These are phyloP conservation scores for Erythrocercus mccallii DNA, from an alignment of 2,113 vertebrate species.

Conservation along the genomic window DNA sequence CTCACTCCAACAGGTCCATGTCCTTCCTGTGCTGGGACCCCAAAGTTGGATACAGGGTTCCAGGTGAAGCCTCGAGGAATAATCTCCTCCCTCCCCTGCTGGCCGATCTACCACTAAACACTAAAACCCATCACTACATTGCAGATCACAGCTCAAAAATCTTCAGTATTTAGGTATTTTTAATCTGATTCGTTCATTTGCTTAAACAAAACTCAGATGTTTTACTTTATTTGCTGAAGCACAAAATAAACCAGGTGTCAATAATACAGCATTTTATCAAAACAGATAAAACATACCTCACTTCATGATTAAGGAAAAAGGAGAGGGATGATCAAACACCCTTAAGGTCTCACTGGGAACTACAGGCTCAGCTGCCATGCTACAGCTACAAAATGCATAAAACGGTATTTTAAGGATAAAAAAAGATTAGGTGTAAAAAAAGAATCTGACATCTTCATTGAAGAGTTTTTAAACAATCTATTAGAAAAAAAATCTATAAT, in stretches of 20 bases:
- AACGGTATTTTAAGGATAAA: not conserved
- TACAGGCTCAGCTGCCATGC: not conserved
- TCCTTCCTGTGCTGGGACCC: not conserved
- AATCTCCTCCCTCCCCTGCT: not conserved
- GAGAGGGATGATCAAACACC: not conserved
- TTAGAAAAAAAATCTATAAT: not conserved
- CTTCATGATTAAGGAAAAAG: not conserved
- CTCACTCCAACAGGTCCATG: not conserved
- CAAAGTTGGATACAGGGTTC: not conserved
- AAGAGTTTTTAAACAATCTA: not conserved
- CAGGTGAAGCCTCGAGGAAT: not conserved
- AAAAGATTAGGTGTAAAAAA: not conserved
- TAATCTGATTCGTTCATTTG: not conserved
- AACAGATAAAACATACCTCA: not conserved
- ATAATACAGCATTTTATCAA: not conserved
- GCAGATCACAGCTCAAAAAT: not conserved
- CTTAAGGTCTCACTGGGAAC: not conserved
- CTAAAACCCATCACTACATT: not conserved
- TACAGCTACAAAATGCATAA: not conserved
- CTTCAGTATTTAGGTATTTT: not conserved
- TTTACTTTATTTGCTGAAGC: not conserved
- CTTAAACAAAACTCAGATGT: not conserved
- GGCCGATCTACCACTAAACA: not conserved
- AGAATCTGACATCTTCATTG: not conserved
- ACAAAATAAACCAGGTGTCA: not conserved